phyloP scores from a whole-genome alignment of 1,140 invertebrate species.

The Drosophila melanica region DNA sequence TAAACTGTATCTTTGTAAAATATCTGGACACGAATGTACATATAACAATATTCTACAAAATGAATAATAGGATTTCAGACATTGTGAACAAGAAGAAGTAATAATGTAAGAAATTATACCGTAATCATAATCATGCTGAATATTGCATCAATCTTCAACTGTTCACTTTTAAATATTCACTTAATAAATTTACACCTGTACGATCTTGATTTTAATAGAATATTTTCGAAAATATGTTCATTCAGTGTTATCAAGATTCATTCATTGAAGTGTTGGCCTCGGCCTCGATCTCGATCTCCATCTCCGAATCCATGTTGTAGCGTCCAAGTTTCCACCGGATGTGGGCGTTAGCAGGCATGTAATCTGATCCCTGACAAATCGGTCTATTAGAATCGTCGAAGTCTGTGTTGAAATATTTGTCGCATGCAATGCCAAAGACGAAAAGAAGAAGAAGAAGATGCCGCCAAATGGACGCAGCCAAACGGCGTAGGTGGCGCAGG shows the following conservation, averaged over 20 bases:
- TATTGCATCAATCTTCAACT: not conserved
- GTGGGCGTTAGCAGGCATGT: slow-evolving; percentile 83
- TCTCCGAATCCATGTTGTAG: slow-evolving; percentile 11
- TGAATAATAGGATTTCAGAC: too few species aligned
- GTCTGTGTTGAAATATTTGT: slow-evolving; percentile 82
- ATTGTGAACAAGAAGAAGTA: too few species aligned
- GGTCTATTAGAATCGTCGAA: slow-evolving; percentile 83
- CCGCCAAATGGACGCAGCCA: slow-evolving; percentile 47
- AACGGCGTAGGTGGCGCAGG: slow-evolving; percentile 78
- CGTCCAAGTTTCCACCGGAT: slow-evolving; percentile 66
- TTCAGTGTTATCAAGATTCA: slow-evolving; percentile 13
- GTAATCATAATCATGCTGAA: too few species aligned
- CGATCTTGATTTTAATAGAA: not conserved
- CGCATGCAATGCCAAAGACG: slow-evolving; percentile 57
- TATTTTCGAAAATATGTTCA: slow-evolving; percentile 1
- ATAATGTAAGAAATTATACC: too few species aligned
- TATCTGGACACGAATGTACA: too few species aligned
- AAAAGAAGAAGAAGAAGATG: slow-evolving; percentile 15
- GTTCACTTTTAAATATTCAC: not conserved
- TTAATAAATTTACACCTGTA: slow-evolving; percentile 9
- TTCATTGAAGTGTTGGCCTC: slow-evolving; percentile 33
- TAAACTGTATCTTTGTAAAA: too few species aligned
- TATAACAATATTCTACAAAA: too few species aligned
- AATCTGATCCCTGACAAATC: slow-evolving; percentile 84
- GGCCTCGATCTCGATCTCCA: slow-evolving; percentile 21